Conservation (phyloP, 2,797 vertebrate species). For the Heteromormyrus szaboi region DNA sequence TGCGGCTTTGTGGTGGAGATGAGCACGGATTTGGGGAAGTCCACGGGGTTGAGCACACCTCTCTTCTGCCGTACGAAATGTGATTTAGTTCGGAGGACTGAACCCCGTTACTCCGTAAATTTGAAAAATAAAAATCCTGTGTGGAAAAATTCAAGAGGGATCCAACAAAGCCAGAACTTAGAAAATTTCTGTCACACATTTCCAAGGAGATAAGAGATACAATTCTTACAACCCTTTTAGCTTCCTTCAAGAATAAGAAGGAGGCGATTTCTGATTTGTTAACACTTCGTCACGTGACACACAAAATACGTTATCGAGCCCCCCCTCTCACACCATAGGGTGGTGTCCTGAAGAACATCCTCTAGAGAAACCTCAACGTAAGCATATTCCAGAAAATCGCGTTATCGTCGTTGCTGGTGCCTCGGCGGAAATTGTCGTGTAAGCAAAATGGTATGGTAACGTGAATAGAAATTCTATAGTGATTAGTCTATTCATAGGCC, state of each 20-base stretch:
- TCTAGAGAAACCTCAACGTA: background rate
- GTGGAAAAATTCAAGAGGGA: constrained; percentile 82
- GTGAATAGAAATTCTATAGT: background rate
- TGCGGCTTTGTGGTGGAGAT: constrained; percentile 70
- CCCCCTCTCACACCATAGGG: constrained; percentile 57
- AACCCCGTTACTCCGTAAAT: constrained; percentile 81
- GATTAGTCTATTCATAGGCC: background rate
- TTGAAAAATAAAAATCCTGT: constrained; percentile 84
- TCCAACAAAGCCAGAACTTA: constrained; percentile 86
- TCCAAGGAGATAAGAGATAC: constrained; percentile 71
- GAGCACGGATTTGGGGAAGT: constrained; percentile 77
- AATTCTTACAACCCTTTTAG: constrained; percentile 75
- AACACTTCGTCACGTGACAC: constrained; percentile 68
- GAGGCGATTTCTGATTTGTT: constrained; percentile 87
- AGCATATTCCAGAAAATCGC: background rate
- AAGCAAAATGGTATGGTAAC: background rate
- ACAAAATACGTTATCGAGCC: constrained; percentile 65
- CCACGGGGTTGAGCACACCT: constrained; percentile 79
- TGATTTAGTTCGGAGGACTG: constrained; percentile 76
- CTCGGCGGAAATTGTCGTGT: background rate
- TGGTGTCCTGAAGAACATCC: background rate
- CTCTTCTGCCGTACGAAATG: constrained; percentile 72
- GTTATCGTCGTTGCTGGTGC: background rate
- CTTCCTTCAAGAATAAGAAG: constrained; percentile 76
- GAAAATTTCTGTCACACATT: constrained; percentile 93